phyloP scores from a whole-genome alignment of 1,140 invertebrate species.

The Tetragnatha versicolor region DNA sequence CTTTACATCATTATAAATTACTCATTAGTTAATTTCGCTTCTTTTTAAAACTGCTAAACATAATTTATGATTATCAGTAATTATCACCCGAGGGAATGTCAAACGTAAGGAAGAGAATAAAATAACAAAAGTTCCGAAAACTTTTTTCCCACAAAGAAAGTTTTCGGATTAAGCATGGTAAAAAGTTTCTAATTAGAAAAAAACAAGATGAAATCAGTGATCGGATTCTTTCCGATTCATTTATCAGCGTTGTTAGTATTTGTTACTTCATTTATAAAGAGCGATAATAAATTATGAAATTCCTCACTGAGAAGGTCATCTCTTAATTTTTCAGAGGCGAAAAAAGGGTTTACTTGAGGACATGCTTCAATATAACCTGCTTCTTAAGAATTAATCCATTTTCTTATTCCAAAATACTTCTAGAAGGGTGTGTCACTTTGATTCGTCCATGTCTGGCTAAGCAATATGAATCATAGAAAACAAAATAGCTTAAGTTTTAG shows the following conservation, averaged over 20 bases:
- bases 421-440: no score
- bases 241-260: conserved; percentile 8
- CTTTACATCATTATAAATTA: conserved; percentile 9
- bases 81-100: background rate
- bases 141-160: conserved; percentile 9
- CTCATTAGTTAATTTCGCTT: background rate
- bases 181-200: conserved; percentile 6
- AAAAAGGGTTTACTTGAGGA: no score
- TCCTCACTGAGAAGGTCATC: background rate
- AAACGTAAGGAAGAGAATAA: background rate
- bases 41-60: background rate
- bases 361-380: no score
- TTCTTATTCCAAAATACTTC: no score
- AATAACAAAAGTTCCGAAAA: background rate
- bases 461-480: no score
- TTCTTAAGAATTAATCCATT: no score
- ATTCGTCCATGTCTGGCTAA: no score
- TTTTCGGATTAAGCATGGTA: conserved; percentile 3
- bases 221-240: background rate
- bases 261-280: conserved; percentile 9
- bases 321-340: no score
- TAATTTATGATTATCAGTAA: conserved; percentile 4
- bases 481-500: no score
- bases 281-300: conserved; percentile 7
- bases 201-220: background rate